A percentile compares a stretch with the other conserved stretches of the same genome.
Evolutionary conservation across 2,113 vertebrate genomes (phyloP).

Genomic region (Acinonyx jubatus): DNA sequence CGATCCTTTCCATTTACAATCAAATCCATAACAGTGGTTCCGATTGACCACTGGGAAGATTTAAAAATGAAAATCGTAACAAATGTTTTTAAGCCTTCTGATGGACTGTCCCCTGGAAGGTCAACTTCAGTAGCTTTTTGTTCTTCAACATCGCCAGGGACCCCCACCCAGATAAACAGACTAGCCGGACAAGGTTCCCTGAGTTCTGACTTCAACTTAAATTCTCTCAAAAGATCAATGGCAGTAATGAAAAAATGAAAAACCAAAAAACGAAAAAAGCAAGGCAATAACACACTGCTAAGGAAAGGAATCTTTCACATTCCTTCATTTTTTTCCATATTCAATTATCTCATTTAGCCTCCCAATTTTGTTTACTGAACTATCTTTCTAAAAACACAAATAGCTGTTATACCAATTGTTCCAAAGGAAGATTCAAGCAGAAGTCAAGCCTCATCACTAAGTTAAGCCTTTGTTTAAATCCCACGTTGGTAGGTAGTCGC

Average conservation of each 20-base stretch:
- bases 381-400: slow-evolving; percentile 28
- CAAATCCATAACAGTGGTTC: background rate
- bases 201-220: background rate
- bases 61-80: background rate
- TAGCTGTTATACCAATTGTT: background rate
- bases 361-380: background rate
- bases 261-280: background rate
- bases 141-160: background rate
- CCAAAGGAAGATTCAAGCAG: background rate
- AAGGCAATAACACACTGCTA: background rate
- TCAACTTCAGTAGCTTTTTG: background rate
- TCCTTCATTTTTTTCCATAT: background rate
- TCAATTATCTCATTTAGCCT: background rate
- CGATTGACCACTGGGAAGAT: background rate
- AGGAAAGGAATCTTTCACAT: background rate
- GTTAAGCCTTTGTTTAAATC: background rate
- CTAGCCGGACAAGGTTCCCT: background rate
- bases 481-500: background rate
- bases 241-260: background rate
- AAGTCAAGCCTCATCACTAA: background rate
- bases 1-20: background rate
- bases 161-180: background rate
- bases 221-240: background rate
- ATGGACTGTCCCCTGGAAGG: background rate
- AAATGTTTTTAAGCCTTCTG: background rate